Evolutionary conservation across 2,113 vertebrate species (phyloP), one percentile per base, ranked within the genome.

Genomic region (Nothoprocta pentlandii): DNA sequence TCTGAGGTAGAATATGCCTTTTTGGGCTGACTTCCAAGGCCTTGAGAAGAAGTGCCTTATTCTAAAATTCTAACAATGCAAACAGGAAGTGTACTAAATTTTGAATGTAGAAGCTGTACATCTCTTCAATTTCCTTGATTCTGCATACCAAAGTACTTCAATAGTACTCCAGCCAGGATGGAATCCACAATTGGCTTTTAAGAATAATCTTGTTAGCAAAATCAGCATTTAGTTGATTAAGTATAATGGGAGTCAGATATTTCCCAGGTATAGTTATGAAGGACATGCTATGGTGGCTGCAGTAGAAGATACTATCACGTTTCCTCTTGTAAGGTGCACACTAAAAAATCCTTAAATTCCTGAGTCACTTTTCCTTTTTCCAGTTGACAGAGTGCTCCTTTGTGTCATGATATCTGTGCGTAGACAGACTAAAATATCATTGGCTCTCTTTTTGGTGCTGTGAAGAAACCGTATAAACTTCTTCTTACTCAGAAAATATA

Each of bases 361-460:
- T 39, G 16, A 87, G 74, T 44, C 85, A 56, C 81, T 91, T 89
- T 85, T 84, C 56, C 17, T 92, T 94, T 89, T 79, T 77, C 56
- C 59, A 82, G 81, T 58, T 87, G 70, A 94, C 25, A 28, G 59
- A 83, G 32, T 87, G 56, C 28, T 87, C 47, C 21, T 44, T 32
- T 75, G 13, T 76, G 54, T 77, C 69, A 69, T 78, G 56, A 54
- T 81, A 86, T 71, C 84, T 82, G 69, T 62, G 63, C 41, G 61
- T 1, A 92, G 87, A 53, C 70, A 82, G 47, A 49, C 42, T 34
- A 15, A 95, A 92, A 93, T 89, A 91, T 39, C 70, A 85, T 30
- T 79, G 92, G 47, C 58, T 86, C 89, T 66, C 11, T 96, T 95
- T 39, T 89, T 91, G 39, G 70, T 84, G 77, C 36, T 39, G 36